Percentiles rank a stretch among this genome's conserved stretches.
Conservation (phyloP, 1,140 invertebrate species). For the Macrotrachela quadricornifera region DNA sequence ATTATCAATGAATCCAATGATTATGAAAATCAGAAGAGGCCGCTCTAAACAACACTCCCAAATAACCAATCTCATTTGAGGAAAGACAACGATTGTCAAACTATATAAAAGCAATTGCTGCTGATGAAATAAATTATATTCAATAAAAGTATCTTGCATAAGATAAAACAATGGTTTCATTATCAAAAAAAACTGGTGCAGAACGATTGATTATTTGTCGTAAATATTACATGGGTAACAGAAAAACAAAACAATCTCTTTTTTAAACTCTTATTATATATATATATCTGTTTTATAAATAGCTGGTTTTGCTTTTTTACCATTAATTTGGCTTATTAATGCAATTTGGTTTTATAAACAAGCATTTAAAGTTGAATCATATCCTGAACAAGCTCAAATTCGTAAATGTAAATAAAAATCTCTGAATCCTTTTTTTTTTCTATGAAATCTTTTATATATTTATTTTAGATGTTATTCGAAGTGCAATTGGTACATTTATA, state of each 20-base stretch:
- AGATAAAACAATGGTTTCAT: too few relatives aligned
- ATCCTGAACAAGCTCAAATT: slow-evolving; percentile 2
- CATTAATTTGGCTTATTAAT: slow-evolving; percentile 9
- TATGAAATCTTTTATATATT: not conserved
- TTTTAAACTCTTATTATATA: too few relatives aligned
- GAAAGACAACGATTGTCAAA: too few relatives aligned
- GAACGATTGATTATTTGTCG: slow-evolving; percentile 5
- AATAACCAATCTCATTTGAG: too few relatives aligned
- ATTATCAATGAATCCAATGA: too few relatives aligned
- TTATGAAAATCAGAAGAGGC: too few relatives aligned
- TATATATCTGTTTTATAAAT: too few relatives aligned
- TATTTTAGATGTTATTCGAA: slow-evolving; percentile 1
- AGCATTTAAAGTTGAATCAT: not conserved
- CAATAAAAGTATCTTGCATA: too few relatives aligned
- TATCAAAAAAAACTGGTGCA: not conserved
- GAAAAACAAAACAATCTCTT: too few relatives aligned
- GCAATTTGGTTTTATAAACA: slow-evolving; percentile 7
- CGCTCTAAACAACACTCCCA: too few relatives aligned
- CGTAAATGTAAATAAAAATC: not conserved
- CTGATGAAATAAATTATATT: too few relatives aligned
- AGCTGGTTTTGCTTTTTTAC: slow-evolving; percentile 4
- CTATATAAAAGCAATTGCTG: too few relatives aligned
- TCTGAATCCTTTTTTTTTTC: not conserved
- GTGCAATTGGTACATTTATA: not conserved
- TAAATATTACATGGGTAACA: slow-evolving; percentile 1